These are phyloP conservation scores for Centropyge bicolor DNA, from an alignment of 2,797 vertebrate genomes.

Conservation along the genomic window DNA sequence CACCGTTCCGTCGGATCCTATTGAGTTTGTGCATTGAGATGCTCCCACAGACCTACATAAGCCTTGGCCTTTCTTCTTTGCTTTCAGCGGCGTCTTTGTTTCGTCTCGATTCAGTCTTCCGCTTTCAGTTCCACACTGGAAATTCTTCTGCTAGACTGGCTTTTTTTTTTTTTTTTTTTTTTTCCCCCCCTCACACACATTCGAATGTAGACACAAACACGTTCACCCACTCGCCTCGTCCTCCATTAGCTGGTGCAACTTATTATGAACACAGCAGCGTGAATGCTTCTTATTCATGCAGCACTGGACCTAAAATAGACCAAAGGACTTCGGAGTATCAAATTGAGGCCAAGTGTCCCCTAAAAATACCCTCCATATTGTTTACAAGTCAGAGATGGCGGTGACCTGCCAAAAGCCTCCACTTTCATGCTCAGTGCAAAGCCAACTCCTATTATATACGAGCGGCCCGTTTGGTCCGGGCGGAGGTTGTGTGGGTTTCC, in stretches of 20 bases:
- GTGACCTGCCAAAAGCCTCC: constrained; percentile 71
- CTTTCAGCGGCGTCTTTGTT: constrained; percentile 69
- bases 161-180: not conserved
- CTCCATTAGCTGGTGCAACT: constrained; percentile 31
- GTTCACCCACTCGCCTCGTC: constrained; percentile 36
- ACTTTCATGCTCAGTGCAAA: constrained; percentile 63
- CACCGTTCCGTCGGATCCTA: constrained; percentile 7
- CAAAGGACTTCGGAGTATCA: constrained; percentile 58
- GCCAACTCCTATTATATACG: constrained; percentile 57
- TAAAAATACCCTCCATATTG: constrained; percentile 76
- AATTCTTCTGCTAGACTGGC: constrained; percentile 58
- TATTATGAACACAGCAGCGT: constrained; percentile 34
- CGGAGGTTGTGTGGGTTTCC: constrained; percentile 67
- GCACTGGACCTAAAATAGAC: constrained; percentile 62
- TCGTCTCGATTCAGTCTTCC: constrained; percentile 68
- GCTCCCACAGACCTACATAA: constrained; percentile 34
- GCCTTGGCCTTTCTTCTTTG: constrained; percentile 21
- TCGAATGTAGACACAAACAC: constrained; percentile 31
- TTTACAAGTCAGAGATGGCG: constrained; percentile 72
- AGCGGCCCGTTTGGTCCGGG: constrained; percentile 58
- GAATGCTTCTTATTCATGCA: constrained; percentile 61
- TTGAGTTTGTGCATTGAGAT: constrained; percentile 61
- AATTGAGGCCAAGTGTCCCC: constrained; percentile 70
- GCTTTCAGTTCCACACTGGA: constrained; percentile 55
- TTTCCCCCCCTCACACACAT: not conserved